Conservation (phyloP, 1,140 invertebrate species). For the Macrostomum lignano region DNA sequence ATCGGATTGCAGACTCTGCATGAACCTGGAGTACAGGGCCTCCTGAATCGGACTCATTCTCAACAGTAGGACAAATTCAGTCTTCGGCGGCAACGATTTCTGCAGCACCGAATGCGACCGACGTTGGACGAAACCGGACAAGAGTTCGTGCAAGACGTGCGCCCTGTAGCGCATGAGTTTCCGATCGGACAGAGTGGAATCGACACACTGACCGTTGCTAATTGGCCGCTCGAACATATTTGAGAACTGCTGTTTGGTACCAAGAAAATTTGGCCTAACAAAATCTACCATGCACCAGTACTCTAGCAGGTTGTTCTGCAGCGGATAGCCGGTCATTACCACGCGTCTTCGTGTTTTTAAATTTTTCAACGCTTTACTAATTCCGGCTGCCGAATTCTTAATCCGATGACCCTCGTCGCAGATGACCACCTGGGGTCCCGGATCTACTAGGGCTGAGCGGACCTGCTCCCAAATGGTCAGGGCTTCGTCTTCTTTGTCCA, state of each 20-base stretch:
- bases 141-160: slow-evolving; percentile 63
- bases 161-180: slow-evolving; percentile 67
- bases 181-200: slow-evolving; percentile 60
- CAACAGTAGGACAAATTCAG: slow-evolving; percentile 71
- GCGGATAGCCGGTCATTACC: slow-evolving; percentile 66
- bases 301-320: slow-evolving; percentile 79
- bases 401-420: slow-evolving; percentile 77
- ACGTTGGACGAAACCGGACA: slow-evolving; percentile 63
- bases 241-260: slow-evolving; percentile 58
- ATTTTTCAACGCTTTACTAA: slow-evolving; percentile 52
- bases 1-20: slow-evolving; percentile 8
- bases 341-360: slow-evolving; percentile 48
- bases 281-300: slow-evolving; percentile 66
- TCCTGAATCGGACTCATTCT: slow-evolving; percentile 51
- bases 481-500: no score
- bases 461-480: no score
- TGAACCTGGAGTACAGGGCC: slow-evolving; percentile 34
- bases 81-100: slow-evolving; percentile 65
- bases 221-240: slow-evolving; percentile 41
- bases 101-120: slow-evolving; percentile 65
- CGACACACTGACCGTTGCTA: slow-evolving; percentile 65
- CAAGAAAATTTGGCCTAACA: slow-evolving; percentile 67
- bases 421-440: slow-evolving; percentile 61
- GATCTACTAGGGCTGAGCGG: slow-evolving; percentile 75
- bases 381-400: slow-evolving; percentile 56